Base-by-base conservation (phyloP, 2,797 vertebrate species). In the Ptychadena robeensis region DNA sequence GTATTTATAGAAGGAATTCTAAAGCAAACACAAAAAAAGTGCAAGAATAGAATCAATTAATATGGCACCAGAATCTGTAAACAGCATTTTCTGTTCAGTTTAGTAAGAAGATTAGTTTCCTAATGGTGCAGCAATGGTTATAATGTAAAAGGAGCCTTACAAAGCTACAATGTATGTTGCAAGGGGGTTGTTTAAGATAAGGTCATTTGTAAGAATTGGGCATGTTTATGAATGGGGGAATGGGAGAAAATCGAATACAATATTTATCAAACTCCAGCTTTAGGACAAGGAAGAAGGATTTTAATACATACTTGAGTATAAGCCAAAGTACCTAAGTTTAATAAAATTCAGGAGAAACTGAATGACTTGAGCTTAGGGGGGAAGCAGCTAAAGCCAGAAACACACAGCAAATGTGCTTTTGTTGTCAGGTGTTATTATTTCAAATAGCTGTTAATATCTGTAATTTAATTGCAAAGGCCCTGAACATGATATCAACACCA, bases 31-130 rank as follows among this genome's bases (percentile, higher is more conserved):
- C 48, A 74, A 22, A 34, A 40, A 12, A 65, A 65, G 32, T 40
- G 32, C 63, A 61, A 61, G 15, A 67, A 73, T 57, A 69, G 63
- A 57, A 75, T 75, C 40, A n/a, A 75, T 82, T 75, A 32, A 38
- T 22, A 75, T 82, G 75, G 68, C 61, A 38, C 32, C 27, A 75
- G 30, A 59, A 28, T 78, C 37, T 68, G 71, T 71, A 68, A 67
- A 81, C 64, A 74, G 31, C 18, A 38, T 61, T 69, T 69, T 82
- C 18, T 15, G 65, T 75, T 67, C 59, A 66, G 40, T 27, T 37
- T 53, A 38, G 44, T 34, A 63, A 63, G 48, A 73, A 27, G 44
- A 75, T 82, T 77, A 64, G 66, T 69, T 76, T 68, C n/a, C 34
- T 57, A 75, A 61, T 27, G 15, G 10, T 28, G n/a, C 25, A 30